phyloP scores from a whole-genome alignment of 1,140 invertebrate species.

The Papilio aristodemus region DNA sequence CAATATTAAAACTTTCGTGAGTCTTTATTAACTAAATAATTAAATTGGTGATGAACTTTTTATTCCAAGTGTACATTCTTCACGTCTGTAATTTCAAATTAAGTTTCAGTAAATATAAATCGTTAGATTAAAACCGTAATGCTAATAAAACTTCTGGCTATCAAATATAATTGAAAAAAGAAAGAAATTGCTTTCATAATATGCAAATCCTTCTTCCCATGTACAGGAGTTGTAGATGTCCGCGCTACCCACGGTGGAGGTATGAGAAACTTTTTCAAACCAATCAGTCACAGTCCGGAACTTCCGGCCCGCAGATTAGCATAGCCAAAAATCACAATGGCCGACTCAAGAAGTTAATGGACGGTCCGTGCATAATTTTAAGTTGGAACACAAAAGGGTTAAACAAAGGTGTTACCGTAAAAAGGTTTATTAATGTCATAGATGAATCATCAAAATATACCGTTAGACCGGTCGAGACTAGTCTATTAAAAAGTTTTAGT shows the following conservation, averaged over 20 bases:
- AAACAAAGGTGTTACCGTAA: constrained; percentile 66
- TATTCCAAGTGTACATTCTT: too few species aligned
- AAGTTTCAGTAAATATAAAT: too few species aligned
- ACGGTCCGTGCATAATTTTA: constrained; percentile 65
- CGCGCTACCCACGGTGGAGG: constrained; percentile 43
- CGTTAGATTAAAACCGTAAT: too few species aligned
- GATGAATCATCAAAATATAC: constrained; percentile 59
- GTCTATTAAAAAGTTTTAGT: constrained; percentile 55
- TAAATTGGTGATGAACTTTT: too few species aligned
- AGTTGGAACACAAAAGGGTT: constrained; percentile 60
- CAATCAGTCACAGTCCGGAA: constrained; percentile 68
- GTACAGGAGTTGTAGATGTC: constrained; percentile 49
- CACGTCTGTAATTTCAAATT: too few species aligned
- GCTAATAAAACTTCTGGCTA: too few species aligned
- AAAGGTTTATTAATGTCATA: constrained; percentile 71
- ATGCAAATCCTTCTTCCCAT: constrained; percentile 50
- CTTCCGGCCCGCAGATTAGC: constrained; percentile 58
- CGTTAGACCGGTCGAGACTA: constrained; percentile 60
- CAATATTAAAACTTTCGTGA: too few species aligned
- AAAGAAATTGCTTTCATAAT: constrained; percentile 49
- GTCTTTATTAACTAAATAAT: too few species aligned
- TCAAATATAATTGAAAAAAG: neutral
- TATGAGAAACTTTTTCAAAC: constrained; percentile 56
- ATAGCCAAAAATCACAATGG: constrained; percentile 73
- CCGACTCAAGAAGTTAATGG: constrained; percentile 67